Evolutionary conservation across 2,113 vertebrate genomes (phyloP).

Genomic region (Limanda limanda): DNA sequence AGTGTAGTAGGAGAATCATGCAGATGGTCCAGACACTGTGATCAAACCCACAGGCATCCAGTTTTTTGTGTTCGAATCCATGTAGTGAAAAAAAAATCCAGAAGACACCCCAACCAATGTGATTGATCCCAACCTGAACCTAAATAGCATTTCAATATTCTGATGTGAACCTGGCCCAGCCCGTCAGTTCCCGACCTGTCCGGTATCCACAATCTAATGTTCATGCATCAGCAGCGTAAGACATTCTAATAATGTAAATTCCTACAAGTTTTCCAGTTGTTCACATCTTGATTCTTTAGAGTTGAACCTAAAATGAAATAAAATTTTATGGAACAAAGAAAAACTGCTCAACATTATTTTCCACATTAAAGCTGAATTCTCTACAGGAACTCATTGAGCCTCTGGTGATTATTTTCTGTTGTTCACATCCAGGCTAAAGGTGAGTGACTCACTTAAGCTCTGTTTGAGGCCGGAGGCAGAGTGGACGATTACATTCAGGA

Average conservation of each 20-base stretch:
- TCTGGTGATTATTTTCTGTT: conserved; percentile 19
- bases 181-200: too few species aligned
- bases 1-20: too few species aligned
- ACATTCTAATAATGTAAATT: neutral
- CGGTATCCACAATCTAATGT: too few species aligned
- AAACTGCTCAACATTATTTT: neutral
- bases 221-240: neutral
- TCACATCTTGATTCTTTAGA: neutral
- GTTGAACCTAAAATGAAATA: neutral
- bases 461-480: conserved; percentile 97
- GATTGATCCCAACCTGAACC: too few species aligned
- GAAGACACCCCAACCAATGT: too few species aligned
- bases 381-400: neutral
- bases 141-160: too few species aligned
- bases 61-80: too few species aligned
- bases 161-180: too few species aligned
- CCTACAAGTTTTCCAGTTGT: neutral
- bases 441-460: conserved; percentile 90
- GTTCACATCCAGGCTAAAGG: conserved; percentile 27
- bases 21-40: too few species aligned
- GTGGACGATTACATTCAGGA: conserved; percentile 97
- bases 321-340: neutral
- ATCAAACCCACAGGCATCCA: too few species aligned
- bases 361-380: conserved; percentile 6
- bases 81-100: too few species aligned